Evolutionary conservation across 2,888 invertebrate genomes (phyloP).

Genomic region (Bembecia ichneumoniformis): DNA sequence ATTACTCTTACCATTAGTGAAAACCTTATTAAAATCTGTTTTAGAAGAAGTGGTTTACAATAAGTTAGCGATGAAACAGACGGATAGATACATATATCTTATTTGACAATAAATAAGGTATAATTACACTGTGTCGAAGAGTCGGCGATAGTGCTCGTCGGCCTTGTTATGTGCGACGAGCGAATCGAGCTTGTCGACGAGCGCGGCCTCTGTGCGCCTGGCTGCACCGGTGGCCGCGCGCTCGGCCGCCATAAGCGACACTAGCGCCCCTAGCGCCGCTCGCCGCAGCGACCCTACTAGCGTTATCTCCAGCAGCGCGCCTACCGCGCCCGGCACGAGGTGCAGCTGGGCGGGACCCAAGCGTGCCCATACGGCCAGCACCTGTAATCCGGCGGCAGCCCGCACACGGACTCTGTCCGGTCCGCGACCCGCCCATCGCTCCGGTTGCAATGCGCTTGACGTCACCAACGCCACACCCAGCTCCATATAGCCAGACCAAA

Average conservation of each 20-base stretch:
- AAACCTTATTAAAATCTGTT: no score
- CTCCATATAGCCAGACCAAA: slow-evolving; percentile 71
- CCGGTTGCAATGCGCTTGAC: slow-evolving; percentile 47
- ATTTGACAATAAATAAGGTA: neutral
- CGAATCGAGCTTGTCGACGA: slow-evolving; percentile 94
- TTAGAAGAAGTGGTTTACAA: no score
- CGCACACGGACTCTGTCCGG: slow-evolving; percentile 81
- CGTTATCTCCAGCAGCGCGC: slow-evolving; percentile 93
- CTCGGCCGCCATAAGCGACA: slow-evolving; percentile 96
- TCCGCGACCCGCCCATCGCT: slow-evolving; percentile 58
- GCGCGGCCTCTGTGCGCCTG: slow-evolving; percentile 90
- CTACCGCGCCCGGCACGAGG: slow-evolving; percentile 93
- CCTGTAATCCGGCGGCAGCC: slow-evolving; percentile 92
- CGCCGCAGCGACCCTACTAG: slow-evolving; percentile 91
- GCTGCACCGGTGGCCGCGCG: slow-evolving; percentile 87
- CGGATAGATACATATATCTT: no score
- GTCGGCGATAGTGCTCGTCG: slow-evolving; percentile 90
- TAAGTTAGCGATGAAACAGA: no score
- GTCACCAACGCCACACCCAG: slow-evolving; percentile 61
- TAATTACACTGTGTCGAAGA: slow-evolving; percentile 97
- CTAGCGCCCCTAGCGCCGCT: slow-evolving; percentile 92
- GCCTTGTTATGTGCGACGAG: slow-evolving; percentile 94
- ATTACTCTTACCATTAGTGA: no score
- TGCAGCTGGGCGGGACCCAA: slow-evolving; percentile 88
- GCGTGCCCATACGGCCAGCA: slow-evolving; percentile 92